These are phyloP conservation scores for Orbicella faveolata DNA, from an alignment of 64 coral and sea anemone species.

Conservation along the genomic window DNA sequence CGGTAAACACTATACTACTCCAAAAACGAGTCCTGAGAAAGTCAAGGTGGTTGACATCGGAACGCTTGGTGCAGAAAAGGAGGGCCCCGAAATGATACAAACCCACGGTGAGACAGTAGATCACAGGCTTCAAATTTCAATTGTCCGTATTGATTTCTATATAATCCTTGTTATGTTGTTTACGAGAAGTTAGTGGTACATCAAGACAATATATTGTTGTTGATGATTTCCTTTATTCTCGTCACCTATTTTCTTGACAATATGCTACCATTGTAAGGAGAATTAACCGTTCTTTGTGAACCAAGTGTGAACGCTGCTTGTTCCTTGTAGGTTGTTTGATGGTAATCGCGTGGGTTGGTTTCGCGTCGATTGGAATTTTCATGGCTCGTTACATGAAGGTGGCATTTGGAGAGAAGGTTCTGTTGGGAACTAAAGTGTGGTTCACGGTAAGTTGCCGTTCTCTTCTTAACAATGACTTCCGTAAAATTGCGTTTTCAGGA, in stretches of 20 bases:
- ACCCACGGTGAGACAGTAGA: slow-evolving; percentile 43
- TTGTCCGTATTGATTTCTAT: not conserved
- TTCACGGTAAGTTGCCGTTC: slow-evolving; percentile 56
- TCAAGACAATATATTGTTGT: no score
- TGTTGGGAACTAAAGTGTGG: slow-evolving; percentile 70
- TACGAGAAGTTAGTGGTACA: not conserved
- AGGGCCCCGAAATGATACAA: not conserved
- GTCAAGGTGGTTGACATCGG: not conserved
- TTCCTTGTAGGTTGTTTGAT: slow-evolving; percentile 59
- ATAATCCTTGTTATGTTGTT: no score
- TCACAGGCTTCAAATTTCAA: not conserved
- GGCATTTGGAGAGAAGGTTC: slow-evolving; percentile 48
- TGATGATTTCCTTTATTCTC: no score
- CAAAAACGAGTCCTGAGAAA: not conserved
- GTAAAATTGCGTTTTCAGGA: not conserved
- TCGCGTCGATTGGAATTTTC: slow-evolving; percentile 81
- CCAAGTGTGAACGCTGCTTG: not conserved
- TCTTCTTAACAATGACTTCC: not conserved
- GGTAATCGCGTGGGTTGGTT: slow-evolving; percentile 79
- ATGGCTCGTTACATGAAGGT: slow-evolving; percentile 83
- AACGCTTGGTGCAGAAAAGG: not conserved
- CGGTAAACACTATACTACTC: not conserved
- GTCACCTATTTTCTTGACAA: no score
- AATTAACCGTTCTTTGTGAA: no score
- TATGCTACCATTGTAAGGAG: no score